Evolutionary conservation across 2,113 vertebrate species (phyloP).

Genomic region (Syngnathus floridae): DNA sequence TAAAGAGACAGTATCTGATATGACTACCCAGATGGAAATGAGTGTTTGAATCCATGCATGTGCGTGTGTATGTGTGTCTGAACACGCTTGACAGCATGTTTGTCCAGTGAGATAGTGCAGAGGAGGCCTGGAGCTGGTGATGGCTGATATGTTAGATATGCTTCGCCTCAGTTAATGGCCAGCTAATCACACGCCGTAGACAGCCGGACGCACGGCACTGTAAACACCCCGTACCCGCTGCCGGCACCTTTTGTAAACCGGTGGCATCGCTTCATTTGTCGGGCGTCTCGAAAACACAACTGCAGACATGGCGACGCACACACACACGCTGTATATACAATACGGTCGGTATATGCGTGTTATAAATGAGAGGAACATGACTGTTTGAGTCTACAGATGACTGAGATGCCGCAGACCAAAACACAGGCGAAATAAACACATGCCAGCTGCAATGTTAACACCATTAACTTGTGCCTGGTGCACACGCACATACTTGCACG

Average conservation of each 20-base stretch:
- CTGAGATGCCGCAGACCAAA: constrained; percentile 50
- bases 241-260: background rate
- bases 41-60: constrained; percentile 14
- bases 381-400: constrained; percentile 51
- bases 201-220: constrained; percentile 39
- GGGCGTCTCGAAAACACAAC: constrained; percentile 20
- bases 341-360: constrained; percentile 1
- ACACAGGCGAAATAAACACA: constrained; percentile 61
- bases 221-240: constrained; percentile 42
- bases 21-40: constrained; percentile 34
- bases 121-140: constrained; percentile 55
- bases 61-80: constrained; percentile 4
- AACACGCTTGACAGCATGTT: constrained; percentile 44
- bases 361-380: constrained; percentile 53
- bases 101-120: constrained; percentile 59
- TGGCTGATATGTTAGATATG: constrained; percentile 42
- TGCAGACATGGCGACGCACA: background rate
- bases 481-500: background rate
- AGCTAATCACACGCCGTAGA: constrained; percentile 59
- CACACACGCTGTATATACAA: constrained; percentile 14
- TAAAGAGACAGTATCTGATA: constrained; percentile 42
- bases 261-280: background rate
- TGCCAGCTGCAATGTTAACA: constrained; percentile 58
- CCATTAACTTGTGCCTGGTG: constrained; percentile 17
- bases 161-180: constrained; percentile 56